phyloP scores from a whole-genome alignment of 2,888 invertebrate genomes.

The Hydroisotoma schaefferi region DNA sequence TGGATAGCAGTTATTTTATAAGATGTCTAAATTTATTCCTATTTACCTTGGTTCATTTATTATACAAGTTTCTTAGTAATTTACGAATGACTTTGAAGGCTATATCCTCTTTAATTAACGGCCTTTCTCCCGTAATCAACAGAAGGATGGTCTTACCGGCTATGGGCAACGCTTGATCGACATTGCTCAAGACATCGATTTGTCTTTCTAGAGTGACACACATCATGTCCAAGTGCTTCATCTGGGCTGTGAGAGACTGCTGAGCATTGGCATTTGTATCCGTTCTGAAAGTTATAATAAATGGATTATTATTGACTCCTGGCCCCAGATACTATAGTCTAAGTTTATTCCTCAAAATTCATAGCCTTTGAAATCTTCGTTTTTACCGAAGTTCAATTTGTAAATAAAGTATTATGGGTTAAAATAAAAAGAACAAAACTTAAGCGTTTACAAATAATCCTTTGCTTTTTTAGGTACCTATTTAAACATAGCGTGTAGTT shows the following conservation, averaged over 20 bases:
- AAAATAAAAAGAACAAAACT: too few species aligned
- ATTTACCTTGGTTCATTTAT: too few species aligned
- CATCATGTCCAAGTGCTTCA: conserved; percentile 48
- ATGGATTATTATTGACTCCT: neutral
- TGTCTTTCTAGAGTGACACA: conserved; percentile 48
- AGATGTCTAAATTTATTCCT: too few species aligned
- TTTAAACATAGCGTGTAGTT: too few species aligned
- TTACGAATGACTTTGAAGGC: too few species aligned
- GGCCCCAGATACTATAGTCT: neutral
- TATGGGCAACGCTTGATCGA: conserved; percentile 47
- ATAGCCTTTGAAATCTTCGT: neutral
- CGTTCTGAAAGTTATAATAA: conserved; percentile 26
- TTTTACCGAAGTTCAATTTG: neutral
- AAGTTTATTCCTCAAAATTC: neutral
- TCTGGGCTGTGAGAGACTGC: conserved; percentile 44
- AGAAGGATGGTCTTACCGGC: conserved; percentile 41
- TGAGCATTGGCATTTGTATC: conserved; percentile 36
- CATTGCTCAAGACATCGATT: conserved; percentile 47
- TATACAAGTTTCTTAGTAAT: too few species aligned
- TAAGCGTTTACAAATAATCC: neutral
- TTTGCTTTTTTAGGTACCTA: neutral
- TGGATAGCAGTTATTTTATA: too few species aligned
- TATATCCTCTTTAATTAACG: too few species aligned
- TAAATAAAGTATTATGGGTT: neutral
- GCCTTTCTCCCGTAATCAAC: too few species aligned